Percentiles rank a stretch among this genome's conserved stretches.
phyloP scores from a whole-genome alignment of 2,113 vertebrate genomes.

The Tinamus guttatus region DNA sequence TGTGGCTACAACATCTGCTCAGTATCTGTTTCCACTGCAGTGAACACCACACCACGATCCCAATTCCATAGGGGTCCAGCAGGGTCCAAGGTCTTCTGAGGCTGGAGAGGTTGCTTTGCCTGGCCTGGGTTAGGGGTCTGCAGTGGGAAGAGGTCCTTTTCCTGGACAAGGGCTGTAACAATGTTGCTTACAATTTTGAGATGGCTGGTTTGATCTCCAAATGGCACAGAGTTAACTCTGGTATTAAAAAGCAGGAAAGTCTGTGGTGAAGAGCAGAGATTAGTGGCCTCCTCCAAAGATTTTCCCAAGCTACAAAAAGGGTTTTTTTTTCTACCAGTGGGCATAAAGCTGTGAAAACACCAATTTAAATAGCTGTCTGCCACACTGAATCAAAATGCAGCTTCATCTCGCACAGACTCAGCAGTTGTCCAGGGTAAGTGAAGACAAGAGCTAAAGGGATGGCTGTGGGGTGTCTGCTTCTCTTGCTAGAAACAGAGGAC shows the following conservation, averaged over 20 bases:
- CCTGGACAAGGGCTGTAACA: not conserved
- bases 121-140: not conserved
- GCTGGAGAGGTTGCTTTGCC: not conserved
- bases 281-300: not conserved
- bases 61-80: not conserved
- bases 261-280: not conserved
- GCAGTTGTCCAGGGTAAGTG: not conserved
- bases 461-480: not conserved
- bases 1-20: not conserved
- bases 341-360: not conserved
- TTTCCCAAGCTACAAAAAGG: not conserved
- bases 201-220: not conserved
- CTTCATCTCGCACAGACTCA: not conserved
- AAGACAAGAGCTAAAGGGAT: not conserved
- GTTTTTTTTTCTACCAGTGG: fast-evolving
- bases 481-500: not conserved
- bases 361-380: not conserved
- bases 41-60: not conserved
- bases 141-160: not conserved
- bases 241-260: not conserved
- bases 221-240: not conserved
- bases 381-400: not conserved
- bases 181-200: not conserved
- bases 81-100: not conserved
- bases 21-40: conserved; percentile 25